Evolutionary conservation across 2,888 invertebrate genomes (phyloP).

Genomic region (Leucoma salicis): DNA sequence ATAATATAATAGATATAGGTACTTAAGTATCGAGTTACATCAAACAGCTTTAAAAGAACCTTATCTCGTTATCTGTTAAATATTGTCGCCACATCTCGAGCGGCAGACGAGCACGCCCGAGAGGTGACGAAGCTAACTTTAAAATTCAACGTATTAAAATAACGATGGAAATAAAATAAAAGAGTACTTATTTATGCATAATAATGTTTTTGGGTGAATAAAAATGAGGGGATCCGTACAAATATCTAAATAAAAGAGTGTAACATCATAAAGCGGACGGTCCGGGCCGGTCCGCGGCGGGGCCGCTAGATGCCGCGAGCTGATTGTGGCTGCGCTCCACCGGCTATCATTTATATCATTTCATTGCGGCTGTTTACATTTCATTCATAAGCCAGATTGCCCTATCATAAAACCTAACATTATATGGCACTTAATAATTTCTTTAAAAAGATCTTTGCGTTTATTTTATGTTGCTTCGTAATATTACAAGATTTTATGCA

Average conservation of each 20-base stretch:
- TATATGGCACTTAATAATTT: constrained; percentile 44
- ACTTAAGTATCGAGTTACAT: constrained; percentile 71
- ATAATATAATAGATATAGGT: constrained; percentile 57
- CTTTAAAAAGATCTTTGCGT: constrained; percentile 21
- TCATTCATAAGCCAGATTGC: constrained; percentile 72
- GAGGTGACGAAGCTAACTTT: constrained; percentile 71
- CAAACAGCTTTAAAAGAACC: constrained; percentile 64
- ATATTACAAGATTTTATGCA: constrained; percentile 7
- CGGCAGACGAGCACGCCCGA: constrained; percentile 49
- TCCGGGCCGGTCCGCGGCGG: constrained; percentile 30
- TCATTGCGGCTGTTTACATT: constrained; percentile 78
- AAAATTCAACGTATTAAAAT: constrained; percentile 67
- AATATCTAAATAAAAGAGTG: constrained; percentile 78
- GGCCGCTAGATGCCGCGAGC: constrained; percentile 68
- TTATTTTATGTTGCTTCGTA: constrained; percentile 16
- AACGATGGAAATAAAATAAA: constrained; percentile 77
- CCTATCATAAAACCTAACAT: constrained; percentile 55
- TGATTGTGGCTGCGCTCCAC: constrained; percentile 59
- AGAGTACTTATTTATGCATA: constrained; percentile 75
- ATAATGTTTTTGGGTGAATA: constrained; percentile 73
- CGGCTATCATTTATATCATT: constrained; percentile 74
- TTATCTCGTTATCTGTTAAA: constrained; percentile 74
- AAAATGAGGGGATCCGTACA: constrained; percentile 74
- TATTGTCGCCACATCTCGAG: constrained; percentile 70
- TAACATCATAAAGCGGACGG: constrained; percentile 64